These are phyloP conservation scores for Dromaius novaehollandiae DNA, from an alignment of 2,113 vertebrate genomes.

Conservation along the genomic window DNA sequence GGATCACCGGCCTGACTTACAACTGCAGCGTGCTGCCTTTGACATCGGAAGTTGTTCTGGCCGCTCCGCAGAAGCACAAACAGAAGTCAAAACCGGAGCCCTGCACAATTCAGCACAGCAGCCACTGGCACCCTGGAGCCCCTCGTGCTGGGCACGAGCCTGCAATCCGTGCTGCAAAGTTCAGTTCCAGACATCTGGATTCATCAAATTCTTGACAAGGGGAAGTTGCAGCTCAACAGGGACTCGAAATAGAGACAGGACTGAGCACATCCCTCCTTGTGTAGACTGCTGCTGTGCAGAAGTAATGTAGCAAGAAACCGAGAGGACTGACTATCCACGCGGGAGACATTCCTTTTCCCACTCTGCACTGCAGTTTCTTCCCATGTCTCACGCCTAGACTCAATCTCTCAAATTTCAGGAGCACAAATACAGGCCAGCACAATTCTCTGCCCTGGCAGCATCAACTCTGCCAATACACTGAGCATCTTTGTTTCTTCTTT, in stretches of 20 bases:
- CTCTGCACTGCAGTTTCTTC: not conserved
- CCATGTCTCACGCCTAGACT: not conserved
- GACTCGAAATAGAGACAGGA: not conserved
- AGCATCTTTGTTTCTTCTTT: not conserved
- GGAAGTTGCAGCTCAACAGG: not conserved
- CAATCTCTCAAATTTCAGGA: not conserved
- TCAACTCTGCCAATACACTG: not conserved
- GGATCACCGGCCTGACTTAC: not conserved
- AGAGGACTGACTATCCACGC: fast-evolving
- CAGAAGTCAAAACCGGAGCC: not conserved
- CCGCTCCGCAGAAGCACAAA: not conserved
- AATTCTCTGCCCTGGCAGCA: not conserved
- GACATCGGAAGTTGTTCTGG: not conserved
- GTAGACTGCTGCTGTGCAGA: not conserved
- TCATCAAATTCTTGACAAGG: not conserved
- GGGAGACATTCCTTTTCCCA: not conserved
- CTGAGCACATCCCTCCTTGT: not conserved
- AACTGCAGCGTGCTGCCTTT: not conserved
- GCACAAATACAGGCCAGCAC: not conserved
- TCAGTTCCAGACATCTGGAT: not conserved
- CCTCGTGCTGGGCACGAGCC: not conserved
- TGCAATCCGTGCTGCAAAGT: not conserved
- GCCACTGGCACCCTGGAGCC: not conserved
- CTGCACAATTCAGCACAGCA: fast-evolving
- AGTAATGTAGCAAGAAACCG: fast-evolving